phyloP scores from a whole-genome alignment of 1,140 invertebrate species.

The Thaumetopoea pityocampa region DNA sequence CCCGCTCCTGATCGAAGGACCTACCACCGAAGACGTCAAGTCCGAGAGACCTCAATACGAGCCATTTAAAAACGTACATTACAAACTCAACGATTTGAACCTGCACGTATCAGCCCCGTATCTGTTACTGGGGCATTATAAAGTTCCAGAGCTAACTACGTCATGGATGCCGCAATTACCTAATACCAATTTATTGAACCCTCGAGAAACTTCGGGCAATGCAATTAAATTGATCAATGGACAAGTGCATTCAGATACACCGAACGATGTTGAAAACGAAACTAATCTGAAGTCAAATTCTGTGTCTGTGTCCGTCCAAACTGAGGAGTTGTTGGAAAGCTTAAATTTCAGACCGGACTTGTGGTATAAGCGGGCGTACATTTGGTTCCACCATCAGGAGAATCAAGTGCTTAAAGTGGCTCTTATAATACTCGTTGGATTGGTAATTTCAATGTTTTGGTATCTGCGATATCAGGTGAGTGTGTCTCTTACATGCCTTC shows the following conservation, averaged over 20 bases:
- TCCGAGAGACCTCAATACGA: slow-evolving; percentile 51
- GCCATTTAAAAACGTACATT: slow-evolving; percentile 70
- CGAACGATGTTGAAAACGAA: slow-evolving; percentile 63
- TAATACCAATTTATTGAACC: slow-evolving; percentile 44
- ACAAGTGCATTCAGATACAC: slow-evolving; percentile 38
- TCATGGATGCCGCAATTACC: slow-evolving; percentile 56
- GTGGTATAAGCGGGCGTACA: slow-evolving; percentile 64
- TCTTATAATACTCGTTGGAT: slow-evolving; percentile 79
- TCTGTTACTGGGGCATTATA: slow-evolving; percentile 84
- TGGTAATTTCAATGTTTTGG: slow-evolving; percentile 83
- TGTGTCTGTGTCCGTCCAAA: slow-evolving; percentile 68
- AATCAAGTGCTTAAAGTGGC: slow-evolving; percentile 82
- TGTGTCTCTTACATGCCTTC: too few species aligned
- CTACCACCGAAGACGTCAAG: slow-evolving; percentile 48
- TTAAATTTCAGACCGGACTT: slow-evolving; percentile 51
- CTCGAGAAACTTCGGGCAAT: slow-evolving; percentile 22
- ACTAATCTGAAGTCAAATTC: slow-evolving; percentile 60
- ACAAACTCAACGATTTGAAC: slow-evolving; percentile 64
- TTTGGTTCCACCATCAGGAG: slow-evolving; percentile 82
- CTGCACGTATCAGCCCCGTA: slow-evolving; percentile 60
- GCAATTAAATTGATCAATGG: slow-evolving; percentile 58
- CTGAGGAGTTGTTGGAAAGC: slow-evolving; percentile 52
- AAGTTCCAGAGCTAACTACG: slow-evolving; percentile 81
- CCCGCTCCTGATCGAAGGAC: slow-evolving; percentile 83
- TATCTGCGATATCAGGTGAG: slow-evolving; percentile 79